Base-by-base conservation (phyloP, 2,113 vertebrate genomes). In the Crotophaga sulcirostris region DNA sequence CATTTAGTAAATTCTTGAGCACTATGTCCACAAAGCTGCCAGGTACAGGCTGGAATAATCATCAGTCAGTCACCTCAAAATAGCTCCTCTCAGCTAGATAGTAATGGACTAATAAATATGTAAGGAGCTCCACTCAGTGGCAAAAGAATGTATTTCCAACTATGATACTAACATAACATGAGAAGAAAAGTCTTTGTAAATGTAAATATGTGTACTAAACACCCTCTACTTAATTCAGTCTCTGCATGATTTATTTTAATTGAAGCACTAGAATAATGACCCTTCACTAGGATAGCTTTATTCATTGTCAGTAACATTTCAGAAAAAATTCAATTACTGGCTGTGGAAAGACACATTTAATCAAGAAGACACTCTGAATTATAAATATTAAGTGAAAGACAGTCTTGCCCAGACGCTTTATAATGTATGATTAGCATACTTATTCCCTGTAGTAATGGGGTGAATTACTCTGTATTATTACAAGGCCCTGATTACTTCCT, bases 81-180 rank as follows among this genome's bases (percentile, higher is more conserved):
- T 0, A 45, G 47, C 38, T 66, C 10, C 8, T 21, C 36, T 44
- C 66, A 31, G 19, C 21, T 6, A 14, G 38, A 55, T 0, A 1
- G 21, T 8, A 7, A 40, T 1, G 16, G 5, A 29, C 28, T 13
- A 40, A 83, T 54, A 95, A 33, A 78, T 64, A 58, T 0, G 96
- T 26, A 40, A 84, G 42, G 70, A 90, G 92, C 94, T 73, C 96
- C 97, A 60, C 90, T 40, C 85, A 64, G 94, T 67, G 97, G 96
- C 7, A 20, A 52, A 23, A 84, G 15, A 19, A 78, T 13, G 66
- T 7, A 75, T 54, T 68, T 62, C 33, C 69, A 77, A 10, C 55
- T 17, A 26, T 4, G 34, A 2, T 3, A 34, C n/a, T 9, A 25
- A 52, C 16, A 40, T 3, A 26, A 54, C 14, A 42, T 7, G 8